phyloP scores from a whole-genome alignment of 1,140 invertebrate species.

The Aphidius gifuensis region DNA sequence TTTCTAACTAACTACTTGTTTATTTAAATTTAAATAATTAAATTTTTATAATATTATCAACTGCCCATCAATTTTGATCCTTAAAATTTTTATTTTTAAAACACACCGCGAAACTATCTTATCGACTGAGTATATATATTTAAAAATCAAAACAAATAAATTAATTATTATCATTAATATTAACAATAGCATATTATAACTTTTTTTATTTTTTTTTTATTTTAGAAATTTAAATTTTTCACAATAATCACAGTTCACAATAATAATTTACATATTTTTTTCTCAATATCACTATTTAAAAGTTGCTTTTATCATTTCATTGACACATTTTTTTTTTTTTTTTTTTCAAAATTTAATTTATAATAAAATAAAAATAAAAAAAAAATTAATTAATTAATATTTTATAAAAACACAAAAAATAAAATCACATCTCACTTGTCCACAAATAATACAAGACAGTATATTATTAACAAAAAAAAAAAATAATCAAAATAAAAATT shows the following conservation, averaged over 20 bases:
- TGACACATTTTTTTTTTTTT: background rate
- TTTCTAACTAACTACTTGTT: constrained; percentile 7
- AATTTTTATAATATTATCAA: no score
- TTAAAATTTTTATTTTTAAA: background rate
- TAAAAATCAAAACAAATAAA: background rate
- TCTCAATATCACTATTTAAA: no score
- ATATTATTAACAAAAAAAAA: background rate
- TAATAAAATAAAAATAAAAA: background rate
- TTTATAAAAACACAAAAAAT: background rate
- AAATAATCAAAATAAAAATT: no score
- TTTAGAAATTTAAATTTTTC: no score
- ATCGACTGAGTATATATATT: constrained; percentile 2
- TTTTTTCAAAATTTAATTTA: no score
- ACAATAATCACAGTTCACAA: no score
- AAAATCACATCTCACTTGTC: background rate
- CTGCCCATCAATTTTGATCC: background rate
- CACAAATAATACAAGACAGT: background rate
- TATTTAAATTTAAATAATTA: background rate
- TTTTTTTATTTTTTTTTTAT: no score
- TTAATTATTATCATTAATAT: background rate
- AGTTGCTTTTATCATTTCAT: background rate
- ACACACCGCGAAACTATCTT: background rate
- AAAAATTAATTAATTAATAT: background rate
- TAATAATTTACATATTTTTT: no score
- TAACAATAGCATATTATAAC: no score